Conservation (phyloP, 2,888 invertebrate species). For the Cartodere bifasciata region DNA sequence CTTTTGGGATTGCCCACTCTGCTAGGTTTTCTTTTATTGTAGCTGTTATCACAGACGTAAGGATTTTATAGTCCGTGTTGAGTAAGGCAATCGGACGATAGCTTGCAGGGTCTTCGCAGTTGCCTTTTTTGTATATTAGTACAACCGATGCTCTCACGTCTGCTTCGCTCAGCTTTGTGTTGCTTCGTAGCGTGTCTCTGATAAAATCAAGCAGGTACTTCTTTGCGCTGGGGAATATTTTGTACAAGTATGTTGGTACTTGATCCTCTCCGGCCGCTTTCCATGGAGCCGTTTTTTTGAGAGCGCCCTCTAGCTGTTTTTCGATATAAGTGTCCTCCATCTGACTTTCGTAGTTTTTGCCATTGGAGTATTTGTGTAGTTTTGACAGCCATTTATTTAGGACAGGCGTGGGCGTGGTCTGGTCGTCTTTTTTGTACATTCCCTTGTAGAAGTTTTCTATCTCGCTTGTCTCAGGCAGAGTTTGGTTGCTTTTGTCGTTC, state of each 20-base stretch:
- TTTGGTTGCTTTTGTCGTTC: no score
- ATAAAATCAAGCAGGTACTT: slow-evolving; percentile 8
- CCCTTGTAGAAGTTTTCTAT: slow-evolving; percentile 6
- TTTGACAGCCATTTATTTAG: slow-evolving; percentile 11
- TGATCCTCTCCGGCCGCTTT: slow-evolving; percentile 13
- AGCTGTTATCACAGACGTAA: slow-evolving; percentile 15
- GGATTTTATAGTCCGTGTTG: slow-evolving; percentile 20
- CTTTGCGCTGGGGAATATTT: slow-evolving; percentile 11
- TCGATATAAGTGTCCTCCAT: slow-evolving; percentile 6
- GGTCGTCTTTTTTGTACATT: slow-evolving; percentile 6
- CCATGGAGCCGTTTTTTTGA: slow-evolving; percentile 7
- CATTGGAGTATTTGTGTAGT: slow-evolving; percentile 5
- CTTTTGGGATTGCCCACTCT: slow-evolving; percentile 12
- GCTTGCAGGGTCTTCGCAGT: slow-evolving; percentile 16
- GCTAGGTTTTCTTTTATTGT: slow-evolving; percentile 10
- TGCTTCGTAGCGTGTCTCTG: slow-evolving; percentile 1
- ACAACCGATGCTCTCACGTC: slow-evolving; percentile 17
- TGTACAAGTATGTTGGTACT: slow-evolving; percentile 13
- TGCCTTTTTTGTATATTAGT: slow-evolving; percentile 21
- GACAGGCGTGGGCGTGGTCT: slow-evolving; percentile 4
- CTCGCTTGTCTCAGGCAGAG: no score
- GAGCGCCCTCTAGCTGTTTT: not conserved
- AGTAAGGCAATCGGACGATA: slow-evolving; percentile 20
- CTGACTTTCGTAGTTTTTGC: slow-evolving; percentile 5
- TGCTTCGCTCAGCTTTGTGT: slow-evolving; percentile 8